Evolutionary conservation across 2,797 vertebrate species (phyloP), one percentile per base, ranked within the genome.

Genomic region (Gobio occitaniae): DNA sequence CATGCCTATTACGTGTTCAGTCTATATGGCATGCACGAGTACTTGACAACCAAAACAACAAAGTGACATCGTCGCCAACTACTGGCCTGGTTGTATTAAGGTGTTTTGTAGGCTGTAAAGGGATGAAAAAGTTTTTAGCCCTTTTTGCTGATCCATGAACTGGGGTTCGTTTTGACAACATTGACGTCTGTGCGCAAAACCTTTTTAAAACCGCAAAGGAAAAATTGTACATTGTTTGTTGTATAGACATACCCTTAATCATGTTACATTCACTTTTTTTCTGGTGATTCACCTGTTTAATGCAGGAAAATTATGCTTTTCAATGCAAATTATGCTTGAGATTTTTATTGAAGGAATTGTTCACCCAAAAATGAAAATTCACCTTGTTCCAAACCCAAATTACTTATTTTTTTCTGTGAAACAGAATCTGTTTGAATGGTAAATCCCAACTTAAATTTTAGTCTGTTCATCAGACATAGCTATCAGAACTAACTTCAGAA

Each of bases 151-250:
- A 56, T 56, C 54, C 1, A 15, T n/a, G 19, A 56, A 56, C 1
- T 25, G 0, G 8, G 19, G 54, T 3, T 21, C 1, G 8, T n/a
- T 56, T 56, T n/a, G 19, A 59, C 9, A n/a, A 10, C 3, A 3
- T n/a, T n/a, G 19, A 1, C 8, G 9, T 4, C 56, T n/a, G 0
- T n/a, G 10, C 0, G 9, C 3, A 0, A 11, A n/a, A 59, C 50
- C 50, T 52, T 52, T 1, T 52, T 1, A 59, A 59, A 59, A 59
- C n/a, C 0, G 3, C 9, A n/a, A 59, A 52, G 50, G 50, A 52
- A 52, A 52, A 16, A 16, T 5, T 6, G 5, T 48, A 12, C 47
- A 12, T 48, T 5, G 4, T 25, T 48, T 48, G 50, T 2, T 17
- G 15, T 52, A 6, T 17, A 50, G 48, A 50, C 25, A 25, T 25